A percentile compares a stretch with the other conserved stretches of the same genome.
These are phyloP conservation scores for Alouatta palliata DNA, from an alignment of 2,113 vertebrate genomes.

Conservation along the genomic window DNA sequence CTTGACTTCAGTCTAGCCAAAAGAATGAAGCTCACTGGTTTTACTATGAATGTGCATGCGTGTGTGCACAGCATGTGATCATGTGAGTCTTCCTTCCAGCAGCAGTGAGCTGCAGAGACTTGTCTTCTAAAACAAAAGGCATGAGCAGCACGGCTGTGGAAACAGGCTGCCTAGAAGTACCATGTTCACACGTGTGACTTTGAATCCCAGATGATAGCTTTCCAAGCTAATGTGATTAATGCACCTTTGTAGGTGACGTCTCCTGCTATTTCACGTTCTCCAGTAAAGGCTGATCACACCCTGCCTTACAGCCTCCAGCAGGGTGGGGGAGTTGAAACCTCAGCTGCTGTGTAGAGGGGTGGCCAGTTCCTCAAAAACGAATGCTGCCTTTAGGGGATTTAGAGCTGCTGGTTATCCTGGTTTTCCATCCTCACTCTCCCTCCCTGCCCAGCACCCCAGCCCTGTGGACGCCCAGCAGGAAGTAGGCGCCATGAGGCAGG, in stretches of 20 bases:
- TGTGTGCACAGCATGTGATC: not conserved
- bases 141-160: not conserved
- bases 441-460: not conserved
- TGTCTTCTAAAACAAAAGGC: not conserved
- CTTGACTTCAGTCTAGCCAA: not conserved
- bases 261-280: not conserved
- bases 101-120: not conserved
- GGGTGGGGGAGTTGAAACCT: not conserved
- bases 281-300: not conserved
- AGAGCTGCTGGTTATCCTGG: not conserved
- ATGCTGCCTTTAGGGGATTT: not conserved
- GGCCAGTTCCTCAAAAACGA: not conserved
- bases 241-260: not conserved
- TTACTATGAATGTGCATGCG: not conserved
- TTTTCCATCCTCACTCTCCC: not conserved
- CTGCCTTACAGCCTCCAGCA: not conserved
- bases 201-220: not conserved
- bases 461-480: not conserved
- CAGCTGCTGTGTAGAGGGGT: rapidly evolving
- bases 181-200: not conserved
- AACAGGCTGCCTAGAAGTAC: not conserved
- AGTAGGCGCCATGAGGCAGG: not conserved
- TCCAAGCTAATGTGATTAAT: not conserved
- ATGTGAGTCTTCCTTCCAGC: not conserved
- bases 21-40: not conserved